Evolutionary conservation across 2,113 vertebrate species (phyloP), one percentile per base, ranked within the genome.

Genomic region (Alligator sinensis): DNA sequence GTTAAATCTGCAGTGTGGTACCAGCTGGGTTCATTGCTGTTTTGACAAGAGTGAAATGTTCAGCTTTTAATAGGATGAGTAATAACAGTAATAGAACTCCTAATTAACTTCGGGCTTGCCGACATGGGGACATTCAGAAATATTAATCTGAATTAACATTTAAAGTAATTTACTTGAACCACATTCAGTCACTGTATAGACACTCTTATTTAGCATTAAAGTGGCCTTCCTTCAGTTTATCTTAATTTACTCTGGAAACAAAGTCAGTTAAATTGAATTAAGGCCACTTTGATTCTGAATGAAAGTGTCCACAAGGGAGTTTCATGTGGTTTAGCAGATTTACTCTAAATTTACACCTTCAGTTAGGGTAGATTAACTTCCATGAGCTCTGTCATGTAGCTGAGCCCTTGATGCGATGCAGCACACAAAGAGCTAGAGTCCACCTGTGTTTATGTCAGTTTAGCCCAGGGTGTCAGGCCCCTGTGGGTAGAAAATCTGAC

Each of bases 391-490:
- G 90, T 47, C 81, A 22, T 27, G 17, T 60, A 83, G 59, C 72
- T 57, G 88, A 86, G 79, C 78, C 54, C 76, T 81, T 17, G 21
- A 54, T 76, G 77, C 77, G 78, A 15, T 24, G 18, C 28, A 88
- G 47, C 77, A 38, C 11, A 60, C 77, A n/a, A 78, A n/a, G 74
- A 22, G 58, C 13, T 93, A 75, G 87, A 64, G 58, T 89, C 47
- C 75, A 15, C 19, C 70, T 82, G 0, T 0, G 6, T 58, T 89
- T 64, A 74, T 86, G 70, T 61, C 62, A 84, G 0, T 61, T 38
- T 79, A 86, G 83, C 86, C 72, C 30, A 1, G 8, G 85, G n/a
- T 57, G 62, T 82, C 64, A 66, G 66, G 47, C 66, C 18, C 60
- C 76, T 75, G 76, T 27, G 75, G 83, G 79, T 63, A 89, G 57